Percentiles rank a stretch among this genome's conserved stretches.
Evolutionary conservation across 2,113 vertebrate species (phyloP).

Genomic region (Mesembrinibis cayennensis): DNA sequence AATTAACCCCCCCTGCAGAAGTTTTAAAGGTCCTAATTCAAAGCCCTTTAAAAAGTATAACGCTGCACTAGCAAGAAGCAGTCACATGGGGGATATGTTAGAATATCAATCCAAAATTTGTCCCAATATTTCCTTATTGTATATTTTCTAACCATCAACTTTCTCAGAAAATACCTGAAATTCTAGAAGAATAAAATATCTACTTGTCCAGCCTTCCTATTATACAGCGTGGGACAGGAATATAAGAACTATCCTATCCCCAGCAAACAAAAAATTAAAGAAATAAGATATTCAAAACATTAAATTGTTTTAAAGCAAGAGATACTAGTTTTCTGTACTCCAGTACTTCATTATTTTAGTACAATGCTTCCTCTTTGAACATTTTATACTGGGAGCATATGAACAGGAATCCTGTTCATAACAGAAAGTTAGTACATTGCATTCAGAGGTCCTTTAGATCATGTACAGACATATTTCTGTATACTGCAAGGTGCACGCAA

Average conservation of each 20-base stretch:
- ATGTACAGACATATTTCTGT: not conserved
- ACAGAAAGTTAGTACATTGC: not conserved
- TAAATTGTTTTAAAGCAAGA: not conserved
- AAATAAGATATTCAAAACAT: not conserved
- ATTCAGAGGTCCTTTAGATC: not conserved
- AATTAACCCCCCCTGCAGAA: not conserved
- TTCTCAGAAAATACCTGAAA: not conserved
- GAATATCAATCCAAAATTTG: constrained; percentile 6
- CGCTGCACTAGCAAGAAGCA: constrained; percentile 33
- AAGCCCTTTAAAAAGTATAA: not conserved
- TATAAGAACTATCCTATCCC: not conserved
- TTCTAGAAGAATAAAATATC: not conserved
- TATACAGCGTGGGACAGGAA: not conserved
- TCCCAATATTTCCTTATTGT: not conserved
- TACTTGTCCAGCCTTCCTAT: not conserved
- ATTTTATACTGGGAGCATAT: not conserved
- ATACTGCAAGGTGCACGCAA: not conserved
- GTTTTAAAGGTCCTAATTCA: not conserved
- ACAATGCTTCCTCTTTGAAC: not conserved
- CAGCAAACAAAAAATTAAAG: not conserved
- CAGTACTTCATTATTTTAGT: not conserved
- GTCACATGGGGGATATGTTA: constrained; percentile 49
- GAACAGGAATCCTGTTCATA: not conserved
- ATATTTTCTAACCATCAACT: not conserved
- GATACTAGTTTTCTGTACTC: not conserved